A percentile compares a stretch with the other conserved stretches of the same genome.
phyloP scores from a whole-genome alignment of 2,797 vertebrate species.

The Limosa lapponica region DNA sequence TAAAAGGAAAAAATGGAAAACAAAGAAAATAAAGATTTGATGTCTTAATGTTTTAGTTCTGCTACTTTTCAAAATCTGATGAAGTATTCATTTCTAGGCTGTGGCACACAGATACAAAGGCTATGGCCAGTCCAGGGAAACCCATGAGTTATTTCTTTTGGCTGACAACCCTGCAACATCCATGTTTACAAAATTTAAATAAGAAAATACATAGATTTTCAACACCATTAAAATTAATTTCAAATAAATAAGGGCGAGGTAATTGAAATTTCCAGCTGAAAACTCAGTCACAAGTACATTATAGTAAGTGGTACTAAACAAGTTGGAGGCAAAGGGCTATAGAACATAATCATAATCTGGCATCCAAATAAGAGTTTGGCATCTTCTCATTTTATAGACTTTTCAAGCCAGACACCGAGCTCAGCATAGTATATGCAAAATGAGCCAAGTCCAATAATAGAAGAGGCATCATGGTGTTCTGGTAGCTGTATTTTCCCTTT shows the following conservation, averaged over 20 bases:
- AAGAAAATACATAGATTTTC: not conserved
- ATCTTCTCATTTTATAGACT: not conserved
- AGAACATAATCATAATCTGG: not conserved
- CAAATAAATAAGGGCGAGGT: fast-evolving
- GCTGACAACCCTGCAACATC: fast-evolving
- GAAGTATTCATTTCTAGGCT: not conserved
- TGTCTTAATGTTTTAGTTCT: not conserved
- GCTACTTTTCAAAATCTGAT: not conserved
- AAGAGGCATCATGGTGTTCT: not conserved
- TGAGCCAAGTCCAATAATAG: fast-evolving
- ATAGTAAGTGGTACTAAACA: not conserved
- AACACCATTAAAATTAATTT: not conserved
- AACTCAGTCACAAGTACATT: not conserved
- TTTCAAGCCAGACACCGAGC: not conserved
- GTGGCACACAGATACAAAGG: fast-evolving
- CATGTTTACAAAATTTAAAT: not conserved
- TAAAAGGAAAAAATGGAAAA: not conserved
- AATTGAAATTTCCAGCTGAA: not conserved
- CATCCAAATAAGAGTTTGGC: fast-evolving
- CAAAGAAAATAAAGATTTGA: not conserved
- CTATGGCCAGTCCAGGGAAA: not conserved
- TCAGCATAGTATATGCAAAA: not conserved
- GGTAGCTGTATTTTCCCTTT: not conserved
- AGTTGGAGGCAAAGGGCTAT: fast-evolving
- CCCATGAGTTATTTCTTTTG: not conserved